A percentile compares a stretch with the other conserved stretches of the same genome.
phyloP scores from a whole-genome alignment of 64 coral and sea anemone species.

The Dendrophyllia cribrosa region DNA sequence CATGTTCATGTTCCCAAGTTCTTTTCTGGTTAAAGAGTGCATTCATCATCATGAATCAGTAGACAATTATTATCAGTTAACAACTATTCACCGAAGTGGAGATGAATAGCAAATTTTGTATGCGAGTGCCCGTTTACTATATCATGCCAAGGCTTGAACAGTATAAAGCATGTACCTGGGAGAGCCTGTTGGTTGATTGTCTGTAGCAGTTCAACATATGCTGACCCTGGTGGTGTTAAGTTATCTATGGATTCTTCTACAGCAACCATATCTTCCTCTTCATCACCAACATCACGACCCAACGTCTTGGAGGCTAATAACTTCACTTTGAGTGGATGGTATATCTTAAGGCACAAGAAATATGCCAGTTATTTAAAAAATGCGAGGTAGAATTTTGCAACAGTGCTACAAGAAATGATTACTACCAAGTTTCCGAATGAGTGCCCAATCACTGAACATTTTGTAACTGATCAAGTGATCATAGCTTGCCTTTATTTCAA shows the following conservation, averaged over 20 bases:
- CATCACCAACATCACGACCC: background rate
- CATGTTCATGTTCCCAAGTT: no score
- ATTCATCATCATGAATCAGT: no score
- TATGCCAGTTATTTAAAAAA: background rate
- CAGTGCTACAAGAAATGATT: background rate
- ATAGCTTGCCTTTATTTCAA: no score
- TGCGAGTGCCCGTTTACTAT: no score
- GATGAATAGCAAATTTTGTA: no score
- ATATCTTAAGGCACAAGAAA: constrained; percentile 5
- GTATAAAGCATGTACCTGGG: constrained; percentile 14
- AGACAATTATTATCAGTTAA: no score
- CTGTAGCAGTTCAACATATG: constrained; percentile 35
- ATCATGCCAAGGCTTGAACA: no score
- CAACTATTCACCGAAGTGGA: no score
- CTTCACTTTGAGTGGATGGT: constrained; percentile 34
- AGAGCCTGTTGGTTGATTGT: constrained; percentile 16
- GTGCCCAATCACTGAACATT: no score
- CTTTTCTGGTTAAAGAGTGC: no score
- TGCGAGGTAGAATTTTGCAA: background rate
- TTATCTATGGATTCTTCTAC: constrained; percentile 46
- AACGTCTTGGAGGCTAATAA: constrained; percentile 17
- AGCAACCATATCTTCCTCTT: background rate
- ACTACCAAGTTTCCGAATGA: background rate
- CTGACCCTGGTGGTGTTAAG: constrained; percentile 40
- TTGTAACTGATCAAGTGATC: no score